phyloP scores from a whole-genome alignment of 2,888 invertebrate genomes.

The Portevinia maculata region DNA sequence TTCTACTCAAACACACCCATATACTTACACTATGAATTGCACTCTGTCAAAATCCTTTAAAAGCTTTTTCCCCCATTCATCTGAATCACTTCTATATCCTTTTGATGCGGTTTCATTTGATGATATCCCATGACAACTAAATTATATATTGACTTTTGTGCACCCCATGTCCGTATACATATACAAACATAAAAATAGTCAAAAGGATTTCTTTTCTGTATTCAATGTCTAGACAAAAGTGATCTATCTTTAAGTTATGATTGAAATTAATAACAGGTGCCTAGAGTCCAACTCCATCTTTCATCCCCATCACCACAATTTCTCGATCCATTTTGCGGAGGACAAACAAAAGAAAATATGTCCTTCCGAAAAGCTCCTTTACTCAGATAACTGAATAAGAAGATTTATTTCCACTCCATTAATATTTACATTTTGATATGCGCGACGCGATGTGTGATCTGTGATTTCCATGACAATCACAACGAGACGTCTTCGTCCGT shows the following conservation, averaged over 20 bases:
- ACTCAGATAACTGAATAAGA: conserved; percentile 14
- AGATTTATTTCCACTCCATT: conserved; percentile 70
- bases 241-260: conserved; percentile 60
- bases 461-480: conserved; percentile 68
- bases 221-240: conserved; percentile 65
- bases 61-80: conserved; percentile 39
- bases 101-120: conserved; percentile 71
- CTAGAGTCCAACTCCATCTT: background rate
- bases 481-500: conserved; percentile 7
- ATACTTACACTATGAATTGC: conserved; percentile 1
- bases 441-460: conserved; percentile 30
- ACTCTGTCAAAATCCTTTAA: conserved; percentile 60
- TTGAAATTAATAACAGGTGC: conserved; percentile 57
- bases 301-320: background rate
- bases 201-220: conserved; percentile 1
- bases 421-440: conserved; percentile 59
- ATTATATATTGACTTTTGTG: conserved; percentile 64
- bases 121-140: conserved; percentile 68
- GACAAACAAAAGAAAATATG: conserved; percentile 37
- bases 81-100: conserved; percentile 10
- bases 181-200: background rate
- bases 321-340: background rate
- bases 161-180: background rate
- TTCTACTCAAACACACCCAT: background rate
- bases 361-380: conserved; percentile 11